A percentile compares a stretch with the other conserved stretches of the same genome.
These are phyloP conservation scores for Tipula helvola DNA, from an alignment of 2,888 invertebrate species.

Conservation along the genomic window DNA sequence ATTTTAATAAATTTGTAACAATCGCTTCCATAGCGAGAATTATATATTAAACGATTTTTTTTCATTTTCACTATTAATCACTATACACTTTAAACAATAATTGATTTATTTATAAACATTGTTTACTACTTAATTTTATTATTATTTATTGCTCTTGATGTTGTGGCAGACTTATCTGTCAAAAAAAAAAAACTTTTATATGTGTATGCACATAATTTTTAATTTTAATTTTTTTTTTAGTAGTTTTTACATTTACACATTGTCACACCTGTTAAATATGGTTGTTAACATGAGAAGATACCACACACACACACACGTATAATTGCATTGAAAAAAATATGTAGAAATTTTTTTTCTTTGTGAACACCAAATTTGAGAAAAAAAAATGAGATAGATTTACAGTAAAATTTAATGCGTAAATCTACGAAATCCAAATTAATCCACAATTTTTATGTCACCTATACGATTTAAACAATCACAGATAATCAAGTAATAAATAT, in stretches of 20 bases:
- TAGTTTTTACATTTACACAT: conserved; percentile 13
- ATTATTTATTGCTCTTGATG: conserved; percentile 20
- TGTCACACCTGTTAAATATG: conserved; percentile 13
- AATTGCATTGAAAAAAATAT: background rate
- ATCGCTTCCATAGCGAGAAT: conserved; percentile 8
- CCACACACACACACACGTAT: background rate
- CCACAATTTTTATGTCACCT: background rate
- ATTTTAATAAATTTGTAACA: conserved; percentile 12
- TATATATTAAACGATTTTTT: background rate
- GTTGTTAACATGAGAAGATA: background rate
- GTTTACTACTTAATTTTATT: conserved; percentile 17
- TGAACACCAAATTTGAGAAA: background rate
- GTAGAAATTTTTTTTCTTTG: background rate
- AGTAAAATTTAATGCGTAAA: background rate
- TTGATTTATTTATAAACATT: conserved; percentile 14
- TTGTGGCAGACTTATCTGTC: conserved; percentile 25
- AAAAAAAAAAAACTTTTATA: conserved; percentile 13
- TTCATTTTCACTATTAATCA: conserved; percentile 12
- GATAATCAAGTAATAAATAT: background rate
- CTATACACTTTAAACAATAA: conserved; percentile 13
- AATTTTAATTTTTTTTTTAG: conserved; percentile 1
- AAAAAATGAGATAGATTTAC: background rate
- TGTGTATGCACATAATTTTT: conserved; percentile 12
- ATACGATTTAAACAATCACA: background rate
- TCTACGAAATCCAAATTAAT: background rate